Percentiles rank a stretch among this genome's conserved stretches.
Conservation (phyloP, 2,113 vertebrate species). For the Orycteropus afer region DNA sequence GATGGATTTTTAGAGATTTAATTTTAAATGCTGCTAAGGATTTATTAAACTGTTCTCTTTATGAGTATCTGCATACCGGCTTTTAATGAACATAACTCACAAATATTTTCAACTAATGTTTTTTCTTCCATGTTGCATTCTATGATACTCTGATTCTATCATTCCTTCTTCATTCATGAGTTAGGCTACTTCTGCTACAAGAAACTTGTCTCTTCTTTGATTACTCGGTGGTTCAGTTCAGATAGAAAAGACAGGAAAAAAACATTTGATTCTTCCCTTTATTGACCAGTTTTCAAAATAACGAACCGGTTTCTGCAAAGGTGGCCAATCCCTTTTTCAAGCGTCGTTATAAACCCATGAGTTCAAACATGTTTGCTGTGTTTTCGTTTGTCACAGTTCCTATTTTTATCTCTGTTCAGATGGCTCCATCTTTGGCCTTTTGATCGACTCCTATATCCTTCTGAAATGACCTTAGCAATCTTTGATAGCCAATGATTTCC, state of each 20-base stretch:
- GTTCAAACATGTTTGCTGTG: background rate
- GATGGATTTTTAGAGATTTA: constrained; percentile 17
- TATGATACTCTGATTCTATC: background rate
- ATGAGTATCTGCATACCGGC: background rate
- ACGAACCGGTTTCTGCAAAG: background rate
- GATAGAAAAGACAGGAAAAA: background rate
- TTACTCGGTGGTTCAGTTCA: background rate
- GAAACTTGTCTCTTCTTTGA: background rate
- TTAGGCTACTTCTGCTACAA: background rate
- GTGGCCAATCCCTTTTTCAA: background rate
- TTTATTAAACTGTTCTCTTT: constrained; percentile 12
- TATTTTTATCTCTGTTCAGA: background rate
- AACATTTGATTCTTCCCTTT: background rate
- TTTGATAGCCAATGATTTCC: background rate
- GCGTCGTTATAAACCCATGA: background rate
- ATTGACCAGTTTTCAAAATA: constrained; percentile 32
- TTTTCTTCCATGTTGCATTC: background rate
- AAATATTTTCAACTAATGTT: background rate
- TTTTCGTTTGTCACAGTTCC: background rate
- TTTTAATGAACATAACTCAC: background rate
- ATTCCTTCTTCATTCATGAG: background rate
- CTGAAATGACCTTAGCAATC: background rate
- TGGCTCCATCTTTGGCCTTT: background rate
- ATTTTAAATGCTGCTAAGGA: background rate
- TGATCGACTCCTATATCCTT: background rate